These are phyloP conservation scores for Dysidea cf. avara DNA, from an alignment of 37 sponge, comb jelly and placozoan genomes.

Conservation along the genomic window DNA sequence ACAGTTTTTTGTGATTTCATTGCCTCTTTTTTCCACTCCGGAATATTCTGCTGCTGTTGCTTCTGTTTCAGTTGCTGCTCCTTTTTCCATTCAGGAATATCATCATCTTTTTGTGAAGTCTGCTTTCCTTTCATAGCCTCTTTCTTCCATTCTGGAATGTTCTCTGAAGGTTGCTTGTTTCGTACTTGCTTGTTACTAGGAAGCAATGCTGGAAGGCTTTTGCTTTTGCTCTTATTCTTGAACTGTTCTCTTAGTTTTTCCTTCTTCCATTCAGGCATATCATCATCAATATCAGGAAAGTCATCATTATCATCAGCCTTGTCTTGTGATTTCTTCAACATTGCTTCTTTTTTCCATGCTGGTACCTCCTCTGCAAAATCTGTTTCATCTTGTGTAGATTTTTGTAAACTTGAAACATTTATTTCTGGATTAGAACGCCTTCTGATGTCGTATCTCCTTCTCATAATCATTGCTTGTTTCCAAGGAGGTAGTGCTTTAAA, in stretches of 20 bases:
- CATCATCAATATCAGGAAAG: neutral
- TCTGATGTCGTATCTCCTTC: conserved; percentile 53
- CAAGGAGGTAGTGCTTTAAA: conserved; percentile 64
- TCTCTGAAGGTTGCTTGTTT: neutral
- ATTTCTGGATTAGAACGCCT: conserved; percentile 25
- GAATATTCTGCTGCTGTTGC: conserved; percentile 6
- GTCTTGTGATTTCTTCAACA: neutral
- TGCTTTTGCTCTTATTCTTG: neutral
- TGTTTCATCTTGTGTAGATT: neutral
- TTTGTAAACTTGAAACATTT: neutral
- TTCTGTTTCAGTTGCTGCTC: neutral
- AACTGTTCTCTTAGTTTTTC: conserved; percentile 1
- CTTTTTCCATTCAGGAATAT: too few species aligned
- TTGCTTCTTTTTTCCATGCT: conserved; percentile 2
- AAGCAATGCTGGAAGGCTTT: neutral
- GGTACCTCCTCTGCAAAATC: neutral
- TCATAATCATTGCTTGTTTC: conserved; percentile 72
- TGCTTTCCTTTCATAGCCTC: too few species aligned
- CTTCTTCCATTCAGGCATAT: neutral
- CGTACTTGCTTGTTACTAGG: neutral
- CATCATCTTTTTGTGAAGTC: too few species aligned
- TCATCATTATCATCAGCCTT: neutral
- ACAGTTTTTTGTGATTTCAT: neutral
- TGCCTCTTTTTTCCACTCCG: conserved; percentile 20
- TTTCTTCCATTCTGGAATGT: neutral